These are phyloP conservation scores for Larimichthys polyactis DNA, from an alignment of 2,113 vertebrate genomes.

Conservation along the genomic window DNA sequence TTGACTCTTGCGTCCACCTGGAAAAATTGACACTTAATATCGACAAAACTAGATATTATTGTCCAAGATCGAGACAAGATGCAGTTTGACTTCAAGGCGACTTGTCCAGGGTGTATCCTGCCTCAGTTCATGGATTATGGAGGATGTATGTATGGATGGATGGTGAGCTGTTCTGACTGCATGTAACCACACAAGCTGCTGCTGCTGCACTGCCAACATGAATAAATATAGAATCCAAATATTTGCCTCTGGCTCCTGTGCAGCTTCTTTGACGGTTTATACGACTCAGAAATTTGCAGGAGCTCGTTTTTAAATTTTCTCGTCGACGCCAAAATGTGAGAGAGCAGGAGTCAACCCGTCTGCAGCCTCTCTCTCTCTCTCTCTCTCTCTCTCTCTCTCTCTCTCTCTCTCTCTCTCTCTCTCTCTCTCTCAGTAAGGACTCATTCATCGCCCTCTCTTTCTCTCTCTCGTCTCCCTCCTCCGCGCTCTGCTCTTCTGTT, in stretches of 20 bases:
- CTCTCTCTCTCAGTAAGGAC: conserved; percentile 13
- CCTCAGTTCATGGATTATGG: no score
- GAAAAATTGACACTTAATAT: no score
- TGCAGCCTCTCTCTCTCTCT: conserved; percentile 30
- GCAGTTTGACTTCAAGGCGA: no score
- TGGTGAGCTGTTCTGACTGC: no score
- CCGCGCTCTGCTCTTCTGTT: background rate
- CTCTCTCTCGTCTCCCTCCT: conserved; percentile 8
- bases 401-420: no score
- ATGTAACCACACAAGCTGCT: no score
- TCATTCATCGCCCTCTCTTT: background rate
- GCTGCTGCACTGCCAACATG: no score
- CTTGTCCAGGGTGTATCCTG: no score
- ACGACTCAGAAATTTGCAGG: background rate
- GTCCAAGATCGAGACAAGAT: no score
- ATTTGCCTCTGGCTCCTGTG: background rate
- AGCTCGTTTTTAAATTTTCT: background rate
- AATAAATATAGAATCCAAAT: background rate
- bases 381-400: conserved; percentile 7
- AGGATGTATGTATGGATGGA: no score
- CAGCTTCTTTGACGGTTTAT: background rate
- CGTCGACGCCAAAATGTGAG: background rate
- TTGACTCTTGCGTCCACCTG: no score
- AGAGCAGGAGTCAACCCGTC: conserved; percentile 43
- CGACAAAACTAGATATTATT: no score